Evolutionary conservation across 2,113 vertebrate species (phyloP), one percentile per base, ranked within the genome.

Genomic region (Sakesphorus luctuosus): DNA sequence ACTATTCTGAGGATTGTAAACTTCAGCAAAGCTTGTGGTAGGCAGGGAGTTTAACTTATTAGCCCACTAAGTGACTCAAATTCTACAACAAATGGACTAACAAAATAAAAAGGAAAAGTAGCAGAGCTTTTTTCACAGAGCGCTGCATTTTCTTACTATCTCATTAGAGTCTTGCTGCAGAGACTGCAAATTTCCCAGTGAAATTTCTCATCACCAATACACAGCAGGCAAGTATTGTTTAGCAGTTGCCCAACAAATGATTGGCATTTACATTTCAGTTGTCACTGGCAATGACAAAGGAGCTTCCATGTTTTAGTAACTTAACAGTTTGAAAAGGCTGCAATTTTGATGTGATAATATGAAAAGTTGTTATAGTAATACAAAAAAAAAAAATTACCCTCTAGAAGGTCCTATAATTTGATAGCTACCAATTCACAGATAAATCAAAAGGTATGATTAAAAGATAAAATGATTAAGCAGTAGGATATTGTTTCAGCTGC

Each of bases 51-150:
- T 83, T 56, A 85, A 87, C 4, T 2, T 47, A 59, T 78, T 83
- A 90, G 58, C 56, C 73, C 69, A 69, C 50, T 84, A 73, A 89
- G 63, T 90, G 72, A 83, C 44, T 80, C 50, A 90, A 95, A 80
- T 71, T 68, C 55, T 75, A 43, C 49, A 77, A 53, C 29, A 84
- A 81, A 89, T 53, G 31, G 33, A 67, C 44, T 52, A 93, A 53
- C 36, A 93, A 89, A 93, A 85, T 55, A 40, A 80, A 96, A 96
- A 77, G 10, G 33, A 50, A 92, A 78, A 87, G 44, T 28, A 85
- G 43, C 25, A 68, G 78, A 92, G 52, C 10, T 47, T 84, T 84
- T 94, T 89, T 49, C 4, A 6, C 63, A 91, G 59, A 76, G 53
- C 28, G 26, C 24, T 94, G 65, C n/a, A 26, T 90, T 92, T 96